Evolutionary conservation across 2,113 vertebrate genomes (phyloP).

Genomic region (Pterophyllum scalare): DNA sequence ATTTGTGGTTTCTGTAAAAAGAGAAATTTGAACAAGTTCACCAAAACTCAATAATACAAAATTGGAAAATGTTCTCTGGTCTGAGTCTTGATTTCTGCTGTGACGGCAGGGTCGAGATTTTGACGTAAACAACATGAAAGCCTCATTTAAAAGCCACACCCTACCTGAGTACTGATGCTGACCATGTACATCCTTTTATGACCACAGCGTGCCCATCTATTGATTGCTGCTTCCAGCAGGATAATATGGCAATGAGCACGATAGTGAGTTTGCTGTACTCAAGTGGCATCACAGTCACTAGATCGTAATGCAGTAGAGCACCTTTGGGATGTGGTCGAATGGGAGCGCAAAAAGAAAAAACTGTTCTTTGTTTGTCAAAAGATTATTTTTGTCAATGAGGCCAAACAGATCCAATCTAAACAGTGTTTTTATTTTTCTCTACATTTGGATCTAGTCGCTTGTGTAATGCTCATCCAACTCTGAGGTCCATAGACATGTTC

Average conservation of each 20-base stretch:
- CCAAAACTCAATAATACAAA: too few relatives aligned
- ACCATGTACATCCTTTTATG: too few relatives aligned
- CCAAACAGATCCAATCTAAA: not conserved
- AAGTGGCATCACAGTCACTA: not conserved
- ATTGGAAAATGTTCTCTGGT: too few relatives aligned
- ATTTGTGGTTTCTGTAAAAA: too few relatives aligned
- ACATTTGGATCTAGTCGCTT: slow-evolving; percentile 83
- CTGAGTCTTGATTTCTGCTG: too few relatives aligned
- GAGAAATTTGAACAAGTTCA: too few relatives aligned
- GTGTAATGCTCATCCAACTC: slow-evolving; percentile 89
- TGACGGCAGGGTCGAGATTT: too few relatives aligned
- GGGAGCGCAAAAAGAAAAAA: not conserved
- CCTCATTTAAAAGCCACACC: not conserved
- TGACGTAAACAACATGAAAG: not conserved
- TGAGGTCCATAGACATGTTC: slow-evolving; percentile 97
- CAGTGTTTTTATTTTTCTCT: rapidly evolving
- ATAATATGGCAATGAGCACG: not conserved
- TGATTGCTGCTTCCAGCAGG: not conserved
- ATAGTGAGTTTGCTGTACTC: not conserved
- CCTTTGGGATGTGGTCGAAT: not conserved
- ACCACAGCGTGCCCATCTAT: not conserved
- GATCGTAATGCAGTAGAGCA: not conserved
- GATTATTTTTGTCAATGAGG: not conserved
- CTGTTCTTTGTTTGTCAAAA: not conserved
- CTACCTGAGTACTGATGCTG: not conserved